These are phyloP conservation scores for Tribolium madens DNA, from an alignment of 1,140 invertebrate species.

Conservation along the genomic window DNA sequence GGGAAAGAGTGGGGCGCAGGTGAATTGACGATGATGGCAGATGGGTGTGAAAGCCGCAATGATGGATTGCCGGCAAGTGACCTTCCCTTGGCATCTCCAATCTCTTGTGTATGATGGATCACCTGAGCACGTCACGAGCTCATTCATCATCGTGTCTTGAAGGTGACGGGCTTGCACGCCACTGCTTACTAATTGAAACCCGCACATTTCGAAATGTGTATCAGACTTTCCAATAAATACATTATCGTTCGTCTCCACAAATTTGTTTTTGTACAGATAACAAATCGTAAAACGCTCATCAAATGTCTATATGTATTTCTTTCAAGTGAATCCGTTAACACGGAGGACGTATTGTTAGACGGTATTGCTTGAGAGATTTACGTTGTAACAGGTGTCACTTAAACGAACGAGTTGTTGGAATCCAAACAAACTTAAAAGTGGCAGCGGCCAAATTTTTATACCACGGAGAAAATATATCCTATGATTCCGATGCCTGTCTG, in stretches of 20 bases:
- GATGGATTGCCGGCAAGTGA: conserved; percentile 63
- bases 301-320: conserved; percentile 53
- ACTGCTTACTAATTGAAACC: conserved; percentile 55
- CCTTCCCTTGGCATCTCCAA: conserved; percentile 64
- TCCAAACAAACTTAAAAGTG: neutral
- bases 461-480: neutral
- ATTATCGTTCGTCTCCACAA: conserved; percentile 44
- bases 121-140: conserved; percentile 60
- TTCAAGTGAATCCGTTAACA: conserved; percentile 35
- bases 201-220: conserved; percentile 20
- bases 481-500: neutral
- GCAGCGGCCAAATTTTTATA: conserved; percentile 5
- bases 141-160: conserved; percentile 61
- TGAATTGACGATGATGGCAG: neutral
- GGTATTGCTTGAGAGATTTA: conserved; percentile 48
- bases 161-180: conserved; percentile 45
- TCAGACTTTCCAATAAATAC: conserved; percentile 36
- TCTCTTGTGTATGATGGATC: conserved; percentile 64
- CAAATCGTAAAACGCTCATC: conserved; percentile 54
- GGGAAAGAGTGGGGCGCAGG: conserved; percentile 3
- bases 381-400: conserved; percentile 44
- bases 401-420: conserved; percentile 13
- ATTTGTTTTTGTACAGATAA: conserved; percentile 52
- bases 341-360: conserved; percentile 28
- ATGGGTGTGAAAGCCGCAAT: conserved; percentile 52